A percentile compares a stretch with the other conserved stretches of the same genome.
Evolutionary conservation across 2,113 vertebrate genomes (phyloP).

Genomic region (Triplophysa rosa): DNA sequence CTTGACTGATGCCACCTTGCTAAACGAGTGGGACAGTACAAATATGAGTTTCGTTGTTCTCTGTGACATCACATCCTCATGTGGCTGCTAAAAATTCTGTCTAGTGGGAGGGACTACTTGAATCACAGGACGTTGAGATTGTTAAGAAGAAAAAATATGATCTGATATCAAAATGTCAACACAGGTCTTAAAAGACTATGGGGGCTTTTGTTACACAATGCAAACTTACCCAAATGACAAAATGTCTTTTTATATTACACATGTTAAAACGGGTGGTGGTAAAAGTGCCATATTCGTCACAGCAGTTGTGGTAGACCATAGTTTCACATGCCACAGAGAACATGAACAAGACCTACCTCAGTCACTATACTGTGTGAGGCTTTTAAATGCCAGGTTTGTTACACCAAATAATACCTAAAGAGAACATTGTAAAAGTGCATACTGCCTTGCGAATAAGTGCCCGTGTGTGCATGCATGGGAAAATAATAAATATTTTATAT

Average conservation of each 20-base stretch:
- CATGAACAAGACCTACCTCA: too few species aligned
- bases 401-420: too few species aligned
- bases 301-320: too few species aligned
- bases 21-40: not conserved
- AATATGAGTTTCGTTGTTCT: not conserved
- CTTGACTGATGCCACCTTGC: not conserved
- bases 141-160: not conserved
- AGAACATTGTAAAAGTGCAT: too few species aligned
- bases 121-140: not conserved
- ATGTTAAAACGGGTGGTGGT: too few species aligned
- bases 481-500: too few species aligned
- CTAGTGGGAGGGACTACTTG: not conserved
- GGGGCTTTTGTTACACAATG: not conserved
- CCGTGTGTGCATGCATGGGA: too few species aligned
- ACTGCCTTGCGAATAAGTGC: too few species aligned
- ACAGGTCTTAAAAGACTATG: not conserved
- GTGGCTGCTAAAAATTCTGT: not conserved
- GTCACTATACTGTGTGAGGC: too few species aligned
- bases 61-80: constrained; percentile 1
- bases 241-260: not conserved
- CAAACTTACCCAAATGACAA: not conserved
- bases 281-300: too few species aligned
- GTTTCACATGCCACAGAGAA: too few species aligned
- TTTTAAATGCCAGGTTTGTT: too few species aligned
- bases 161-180: constrained; percentile 13